Evolutionary conservation across 2,888 invertebrate species (phyloP), one percentile per base, ranked within the genome.

Genomic region (Ophraella communa): DNA sequence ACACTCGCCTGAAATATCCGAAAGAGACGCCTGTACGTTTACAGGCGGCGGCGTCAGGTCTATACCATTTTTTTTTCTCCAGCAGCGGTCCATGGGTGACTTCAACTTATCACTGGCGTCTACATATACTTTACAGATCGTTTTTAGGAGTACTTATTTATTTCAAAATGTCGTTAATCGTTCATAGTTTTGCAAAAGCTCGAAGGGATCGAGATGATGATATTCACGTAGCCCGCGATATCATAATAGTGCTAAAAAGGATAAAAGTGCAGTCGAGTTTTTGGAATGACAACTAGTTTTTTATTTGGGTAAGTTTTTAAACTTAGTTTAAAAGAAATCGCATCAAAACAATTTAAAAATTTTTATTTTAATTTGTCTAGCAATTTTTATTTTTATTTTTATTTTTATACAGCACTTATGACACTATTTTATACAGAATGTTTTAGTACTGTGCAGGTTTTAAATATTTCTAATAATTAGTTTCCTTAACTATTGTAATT

Each of bases 41-140:
- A n/a, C n/a, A n/a, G 54, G 44, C 44, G 65, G 60, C 60, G 69
- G 57, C 66, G 52, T 53, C 39, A 60, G 17, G 60, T 52, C 62
- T 65, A 59, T 64, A 65, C 63, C 30, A 63, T 63, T 66, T 63
- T 69, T 69, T 69, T 65, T 30, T 10, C 11, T n/a, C n/a, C n/a
- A n/a, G n/a, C 21, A 21, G 42, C 30, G 27, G 57, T 52, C 35
- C 45, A 47, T 57, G 44, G 55, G 39, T 39, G 23, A 59, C 57
- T 61, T 52, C 51, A 30, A 44, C 47, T 62, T 64, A 63, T 66
- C 62, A 56, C 56, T 66, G 69, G 69, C 66, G 69, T 66, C 69
- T 65, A 64, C 33, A 47, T 58, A 61, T 66, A 67, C 65, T 66
- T 62, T 49, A 63, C 55, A 58, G 30, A 59, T 64, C 54, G 64